Evolutionary conservation across 1,140 invertebrate species (phyloP).

Genomic region (Macrostomum lignano): DNA sequence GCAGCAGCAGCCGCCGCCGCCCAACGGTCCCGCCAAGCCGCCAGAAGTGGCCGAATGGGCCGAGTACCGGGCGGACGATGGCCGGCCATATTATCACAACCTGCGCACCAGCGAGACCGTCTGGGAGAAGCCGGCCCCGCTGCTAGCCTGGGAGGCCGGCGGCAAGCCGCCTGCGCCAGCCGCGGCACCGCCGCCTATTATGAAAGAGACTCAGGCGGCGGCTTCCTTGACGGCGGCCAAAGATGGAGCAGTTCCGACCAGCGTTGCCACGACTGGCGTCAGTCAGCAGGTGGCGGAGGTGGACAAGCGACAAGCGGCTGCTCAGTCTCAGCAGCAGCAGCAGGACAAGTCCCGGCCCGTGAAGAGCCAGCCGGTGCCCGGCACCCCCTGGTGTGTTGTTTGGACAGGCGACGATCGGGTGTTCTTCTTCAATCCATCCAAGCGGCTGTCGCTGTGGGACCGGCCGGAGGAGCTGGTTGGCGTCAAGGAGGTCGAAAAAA

Average conservation of each 20-base stretch:
- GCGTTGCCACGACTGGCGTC: background rate
- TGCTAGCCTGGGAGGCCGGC: constrained; percentile 48
- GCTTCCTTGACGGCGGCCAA: background rate
- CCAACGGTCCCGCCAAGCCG: constrained; percentile 8
- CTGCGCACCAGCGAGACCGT: constrained; percentile 54
- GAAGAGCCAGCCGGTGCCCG: constrained; percentile 70
- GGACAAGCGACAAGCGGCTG: constrained; percentile 17
- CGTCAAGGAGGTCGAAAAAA: constrained; percentile 16
- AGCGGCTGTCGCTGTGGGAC: constrained; percentile 79
- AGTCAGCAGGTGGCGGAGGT: constrained; percentile 25
- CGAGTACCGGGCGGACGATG: constrained; percentile 69
- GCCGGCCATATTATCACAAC: constrained; percentile 68
- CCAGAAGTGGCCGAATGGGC: constrained; percentile 56
- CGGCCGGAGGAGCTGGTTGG: constrained; percentile 53
- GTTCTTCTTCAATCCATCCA: constrained; percentile 57
- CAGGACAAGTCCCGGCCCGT: constrained; percentile 41
- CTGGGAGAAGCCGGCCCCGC: constrained; percentile 72
- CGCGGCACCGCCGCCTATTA: constrained; percentile 1
- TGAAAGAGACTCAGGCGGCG: background rate
- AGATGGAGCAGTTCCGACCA: constrained; percentile 8
- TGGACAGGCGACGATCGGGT: constrained; percentile 79
- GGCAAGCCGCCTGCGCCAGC: too few species aligned
- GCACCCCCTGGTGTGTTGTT: constrained; percentile 90
- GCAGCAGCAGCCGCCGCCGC: background rate
- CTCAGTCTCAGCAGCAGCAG: constrained; percentile 28